Conservation (phyloP, 2,113 vertebrate species). For the Equus przewalskii region DNA sequence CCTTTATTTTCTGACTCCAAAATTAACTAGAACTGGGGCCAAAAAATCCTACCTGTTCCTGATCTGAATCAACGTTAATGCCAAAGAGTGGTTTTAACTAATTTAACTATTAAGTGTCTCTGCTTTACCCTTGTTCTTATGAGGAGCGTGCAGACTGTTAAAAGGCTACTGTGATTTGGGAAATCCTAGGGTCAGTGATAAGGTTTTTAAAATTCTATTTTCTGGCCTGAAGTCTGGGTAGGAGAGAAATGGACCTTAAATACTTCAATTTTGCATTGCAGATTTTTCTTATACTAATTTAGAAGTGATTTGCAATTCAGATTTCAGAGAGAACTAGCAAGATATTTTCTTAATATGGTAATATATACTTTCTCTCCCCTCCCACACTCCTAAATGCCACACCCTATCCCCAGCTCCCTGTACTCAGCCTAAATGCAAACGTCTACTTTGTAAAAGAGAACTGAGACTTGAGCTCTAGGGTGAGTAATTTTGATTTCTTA, state of each 20-base stretch:
- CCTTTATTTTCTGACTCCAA: conserved; percentile 36
- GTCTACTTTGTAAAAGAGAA: conserved; percentile 5
- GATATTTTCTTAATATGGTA: conserved; percentile 69
- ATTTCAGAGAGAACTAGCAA: conserved; percentile 59
- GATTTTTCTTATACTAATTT: conserved; percentile 72
- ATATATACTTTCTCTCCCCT: conserved; percentile 56
- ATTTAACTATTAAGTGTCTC: neutral
- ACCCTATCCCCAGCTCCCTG: neutral
- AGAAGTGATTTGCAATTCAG: conserved; percentile 72
- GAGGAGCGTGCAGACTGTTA: neutral
- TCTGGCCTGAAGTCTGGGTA: neutral
- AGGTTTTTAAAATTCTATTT: neutral
- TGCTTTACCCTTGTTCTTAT: neutral
- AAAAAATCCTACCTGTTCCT: neutral
- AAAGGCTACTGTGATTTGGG: neutral
- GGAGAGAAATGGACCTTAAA: neutral
- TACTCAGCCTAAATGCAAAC: conserved; percentile 12
- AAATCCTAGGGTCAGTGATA: neutral
- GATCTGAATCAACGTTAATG: neutral
- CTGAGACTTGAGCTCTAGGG: neutral
- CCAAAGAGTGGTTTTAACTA: neutral
- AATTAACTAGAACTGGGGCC: neutral
- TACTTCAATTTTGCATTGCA: conserved; percentile 60
- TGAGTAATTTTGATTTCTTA: neutral
- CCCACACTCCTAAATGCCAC: conserved; percentile 46